These are phyloP conservation scores for Sarcophaga rosellei DNA, from an alignment of 2,888 invertebrate genomes.

Conservation along the genomic window DNA sequence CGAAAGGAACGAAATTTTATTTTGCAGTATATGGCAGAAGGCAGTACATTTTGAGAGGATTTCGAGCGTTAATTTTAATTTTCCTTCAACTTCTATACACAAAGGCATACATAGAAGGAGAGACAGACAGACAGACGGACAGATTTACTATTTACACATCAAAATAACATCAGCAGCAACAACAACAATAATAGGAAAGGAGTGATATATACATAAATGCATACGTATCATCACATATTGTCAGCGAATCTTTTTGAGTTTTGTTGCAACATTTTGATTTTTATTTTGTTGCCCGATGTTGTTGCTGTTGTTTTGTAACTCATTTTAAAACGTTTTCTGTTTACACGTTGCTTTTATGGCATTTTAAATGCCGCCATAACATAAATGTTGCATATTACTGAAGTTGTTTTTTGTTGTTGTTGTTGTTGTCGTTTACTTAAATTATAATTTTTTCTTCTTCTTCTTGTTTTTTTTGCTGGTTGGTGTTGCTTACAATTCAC, in stretches of 20 bases:
- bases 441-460: conserved; percentile 26
- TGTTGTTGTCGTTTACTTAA: background rate
- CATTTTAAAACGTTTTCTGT: conserved; percentile 29
- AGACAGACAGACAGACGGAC: background rate
- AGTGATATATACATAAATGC: conserved; percentile 34
- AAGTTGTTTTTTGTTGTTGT: conserved; percentile 43
- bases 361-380: conserved; percentile 68
- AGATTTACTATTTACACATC: background rate
- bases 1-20: conserved; percentile 8
- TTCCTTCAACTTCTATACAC: conserved; percentile 52
- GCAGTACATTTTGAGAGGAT: conserved; percentile 37
- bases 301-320: conserved; percentile 22
- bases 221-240: conserved; percentile 57
- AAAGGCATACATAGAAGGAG: background rate
- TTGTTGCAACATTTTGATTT: conserved; percentile 22
- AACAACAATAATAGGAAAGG: background rate
- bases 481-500: conserved; percentile 42
- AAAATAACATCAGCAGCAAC: background rate
- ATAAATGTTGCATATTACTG: conserved; percentile 66
- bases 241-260: conserved; percentile 22
- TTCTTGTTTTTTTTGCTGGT: conserved; percentile 14
- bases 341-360: conserved; percentile 64
- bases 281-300: background rate
- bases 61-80: conserved; percentile 60
- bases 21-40: background rate